Evolutionary conservation across 2,888 invertebrate species (phyloP).

Genomic region (Raillietiella orientalis): DNA sequence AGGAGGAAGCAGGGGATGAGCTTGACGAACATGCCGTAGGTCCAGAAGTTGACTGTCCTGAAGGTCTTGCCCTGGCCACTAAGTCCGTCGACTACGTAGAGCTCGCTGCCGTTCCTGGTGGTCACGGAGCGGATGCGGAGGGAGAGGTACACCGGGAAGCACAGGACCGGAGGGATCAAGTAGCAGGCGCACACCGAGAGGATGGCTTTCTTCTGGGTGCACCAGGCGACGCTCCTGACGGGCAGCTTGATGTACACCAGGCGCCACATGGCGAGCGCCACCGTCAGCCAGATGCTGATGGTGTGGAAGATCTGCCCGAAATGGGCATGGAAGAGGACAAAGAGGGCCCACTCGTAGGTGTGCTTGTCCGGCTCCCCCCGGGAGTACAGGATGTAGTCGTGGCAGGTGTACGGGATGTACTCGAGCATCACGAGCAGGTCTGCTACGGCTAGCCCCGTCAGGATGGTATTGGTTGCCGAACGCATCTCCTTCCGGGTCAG

Average conservation of each 20-base stretch:
- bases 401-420: conserved; percentile 61
- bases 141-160: no score
- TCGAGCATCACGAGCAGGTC: conserved; percentile 79
- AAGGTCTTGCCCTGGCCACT: no score
- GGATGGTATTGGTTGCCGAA: conserved; percentile 64
- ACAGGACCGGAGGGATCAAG: no score
- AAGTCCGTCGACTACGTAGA: no score
- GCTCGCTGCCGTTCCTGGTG: no score
- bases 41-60: conserved; percentile 12
- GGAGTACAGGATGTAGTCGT: conserved; percentile 26
- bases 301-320: conserved; percentile 64
- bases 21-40: conserved; percentile 15
- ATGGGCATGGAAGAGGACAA: conserved; percentile 62
- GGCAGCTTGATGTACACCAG: conserved; percentile 57
- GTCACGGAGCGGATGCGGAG: no score
- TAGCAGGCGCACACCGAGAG: no score
- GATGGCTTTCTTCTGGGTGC: conserved; percentile 41
- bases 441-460: conserved; percentile 61
- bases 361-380: no score
- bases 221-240: conserved; percentile 43
- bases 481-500: conserved; percentile 62
- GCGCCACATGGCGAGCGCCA: conserved; percentile 70
- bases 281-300: conserved; percentile 70
- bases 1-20: conserved; percentile 15
- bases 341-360: conserved; percentile 45